A percentile compares a stretch with the other conserved stretches of the same genome.
Evolutionary conservation across 23 tunicate genomes (phyloP).

Genomic region (Clavelina lepadiformis): DNA sequence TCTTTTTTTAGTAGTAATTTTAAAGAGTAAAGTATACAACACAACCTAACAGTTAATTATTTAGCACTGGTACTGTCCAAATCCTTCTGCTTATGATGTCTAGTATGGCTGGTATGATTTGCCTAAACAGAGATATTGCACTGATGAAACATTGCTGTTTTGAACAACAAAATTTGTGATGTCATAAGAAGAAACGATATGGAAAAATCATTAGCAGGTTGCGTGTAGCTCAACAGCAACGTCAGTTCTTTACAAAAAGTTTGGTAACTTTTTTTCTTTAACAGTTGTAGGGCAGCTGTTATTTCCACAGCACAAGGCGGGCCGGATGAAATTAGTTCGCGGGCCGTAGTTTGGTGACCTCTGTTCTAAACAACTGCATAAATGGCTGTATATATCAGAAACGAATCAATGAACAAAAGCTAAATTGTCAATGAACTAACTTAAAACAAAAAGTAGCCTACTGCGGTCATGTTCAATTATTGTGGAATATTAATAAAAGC

Average conservation of each 20-base stretch:
- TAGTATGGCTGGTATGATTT: neutral
- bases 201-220: neutral
- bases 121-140: conserved; percentile 11
- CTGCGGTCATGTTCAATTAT: too few relatives aligned
- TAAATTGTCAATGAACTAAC: too few relatives aligned
- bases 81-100: neutral
- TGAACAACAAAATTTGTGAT: conserved; percentile 4
- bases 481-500: too few relatives aligned
- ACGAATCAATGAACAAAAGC: too few relatives aligned
- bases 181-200: neutral
- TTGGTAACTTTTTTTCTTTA: conserved; percentile 4
- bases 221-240: neutral
- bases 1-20: conserved; percentile 5
- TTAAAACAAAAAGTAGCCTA: too few relatives aligned
- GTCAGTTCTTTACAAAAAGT: conserved; percentile 6
- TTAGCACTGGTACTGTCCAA: conserved; percentile 6
- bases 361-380: conserved; percentile 5
- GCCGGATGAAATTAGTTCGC: conserved; percentile 20
- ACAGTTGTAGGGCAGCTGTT: conserved; percentile 9
- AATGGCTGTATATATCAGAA: too few relatives aligned
- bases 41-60: neutral
- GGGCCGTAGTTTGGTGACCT: conserved; percentile 21
- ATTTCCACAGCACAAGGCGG: conserved; percentile 4
- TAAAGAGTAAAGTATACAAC: conserved; percentile 11
- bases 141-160: conserved; percentile 9